Percentiles rank a stretch among this genome's conserved stretches.
phyloP scores from a whole-genome alignment of 2,797 vertebrate species.

The Anguilla megastoma region DNA sequence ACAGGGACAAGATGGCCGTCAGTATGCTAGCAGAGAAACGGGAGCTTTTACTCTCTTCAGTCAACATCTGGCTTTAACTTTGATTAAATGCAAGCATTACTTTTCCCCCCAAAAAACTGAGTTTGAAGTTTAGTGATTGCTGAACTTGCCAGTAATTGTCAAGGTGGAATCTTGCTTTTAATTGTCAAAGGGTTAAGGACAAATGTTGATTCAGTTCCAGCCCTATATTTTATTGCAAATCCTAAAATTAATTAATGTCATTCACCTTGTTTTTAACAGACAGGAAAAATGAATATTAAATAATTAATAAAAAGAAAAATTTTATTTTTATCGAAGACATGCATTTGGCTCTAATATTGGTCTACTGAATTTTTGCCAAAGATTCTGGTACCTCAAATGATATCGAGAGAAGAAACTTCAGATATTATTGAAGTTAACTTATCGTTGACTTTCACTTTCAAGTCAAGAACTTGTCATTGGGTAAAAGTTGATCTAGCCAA shows the following conservation, averaged over 20 bases:
- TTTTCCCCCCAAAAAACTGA: background rate
- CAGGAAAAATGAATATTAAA: background rate
- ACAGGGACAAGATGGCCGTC: background rate
- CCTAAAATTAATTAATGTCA: background rate
- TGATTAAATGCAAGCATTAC: background rate
- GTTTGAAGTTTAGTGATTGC: background rate
- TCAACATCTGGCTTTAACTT: background rate
- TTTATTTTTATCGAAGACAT: background rate
- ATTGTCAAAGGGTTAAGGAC: background rate
- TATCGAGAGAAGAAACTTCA: background rate
- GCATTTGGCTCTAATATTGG: background rate
- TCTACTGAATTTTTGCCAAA: background rate
- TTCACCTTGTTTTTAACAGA: background rate
- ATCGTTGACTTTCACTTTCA: background rate
- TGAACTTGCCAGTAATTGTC: background rate
- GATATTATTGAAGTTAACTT: background rate
- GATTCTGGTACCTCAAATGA: background rate
- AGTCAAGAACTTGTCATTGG: background rate
- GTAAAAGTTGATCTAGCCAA: background rate
- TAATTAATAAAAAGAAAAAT: background rate
- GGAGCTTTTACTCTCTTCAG: background rate
- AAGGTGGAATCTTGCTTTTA: background rate
- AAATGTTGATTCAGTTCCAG: background rate
- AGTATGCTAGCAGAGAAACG: no score
- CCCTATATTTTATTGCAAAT: background rate